phyloP scores from a whole-genome alignment of 64 coral and sea anemone species.

The Acropora yongei region DNA sequence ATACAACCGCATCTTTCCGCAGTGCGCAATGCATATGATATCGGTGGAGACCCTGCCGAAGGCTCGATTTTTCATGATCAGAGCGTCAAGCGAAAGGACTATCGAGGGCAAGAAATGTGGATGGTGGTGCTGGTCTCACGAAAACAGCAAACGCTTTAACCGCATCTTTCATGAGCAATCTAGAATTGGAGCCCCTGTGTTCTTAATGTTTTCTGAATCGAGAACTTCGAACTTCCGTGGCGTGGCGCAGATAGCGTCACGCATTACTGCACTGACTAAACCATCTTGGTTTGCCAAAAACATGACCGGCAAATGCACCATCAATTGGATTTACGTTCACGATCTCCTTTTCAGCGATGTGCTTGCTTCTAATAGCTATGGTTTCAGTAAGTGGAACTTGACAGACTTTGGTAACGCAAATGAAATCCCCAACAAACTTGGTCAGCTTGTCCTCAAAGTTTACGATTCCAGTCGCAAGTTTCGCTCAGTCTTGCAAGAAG shows the following conservation, averaged over 20 bases:
- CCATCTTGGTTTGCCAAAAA: neutral
- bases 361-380: neutral
- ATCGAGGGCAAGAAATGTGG: constrained; percentile 14
- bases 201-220: constrained; percentile 18
- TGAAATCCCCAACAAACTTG: constrained; percentile 14
- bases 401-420: neutral
- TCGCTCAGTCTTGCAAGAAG: constrained; percentile 17
- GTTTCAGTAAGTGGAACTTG: neutral
- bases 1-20: constrained; percentile 3
- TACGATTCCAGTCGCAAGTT: neutral
- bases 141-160: neutral
- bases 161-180: neutral
- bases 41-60: neutral
- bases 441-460: neutral
- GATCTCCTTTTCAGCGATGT: constrained; percentile 8
- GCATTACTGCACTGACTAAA: neutral
- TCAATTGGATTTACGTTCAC: constrained; percentile 21
- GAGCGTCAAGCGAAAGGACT: neutral
- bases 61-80: constrained; percentile 16
- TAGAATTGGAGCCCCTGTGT: neutral
- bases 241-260: constrained; percentile 10
- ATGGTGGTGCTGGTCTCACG: neutral
- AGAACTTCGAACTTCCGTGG: constrained; percentile 3
- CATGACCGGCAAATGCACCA: neutral
- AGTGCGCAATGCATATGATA: constrained; percentile 7